These are phyloP conservation scores for Amiota mariae DNA, from an alignment of 2,888 invertebrate species.

Conservation along the genomic window DNA sequence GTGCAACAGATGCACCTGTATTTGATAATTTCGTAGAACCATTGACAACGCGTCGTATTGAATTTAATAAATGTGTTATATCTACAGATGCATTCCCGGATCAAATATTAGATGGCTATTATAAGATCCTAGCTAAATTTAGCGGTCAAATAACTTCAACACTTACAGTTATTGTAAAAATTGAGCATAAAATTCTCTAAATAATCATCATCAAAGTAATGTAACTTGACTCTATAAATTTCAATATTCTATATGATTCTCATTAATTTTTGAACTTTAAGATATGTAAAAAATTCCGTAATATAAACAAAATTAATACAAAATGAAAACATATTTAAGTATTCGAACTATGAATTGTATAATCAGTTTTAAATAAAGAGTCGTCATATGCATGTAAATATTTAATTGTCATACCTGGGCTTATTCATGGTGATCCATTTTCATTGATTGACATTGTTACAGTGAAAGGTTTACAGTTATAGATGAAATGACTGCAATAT, in stretches of 20 bases:
- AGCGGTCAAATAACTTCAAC: neutral
- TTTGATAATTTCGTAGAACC: neutral
- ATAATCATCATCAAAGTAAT: neutral
- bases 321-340: too few species aligned
- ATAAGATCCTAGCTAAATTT: conserved; percentile 7
- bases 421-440: too few species aligned
- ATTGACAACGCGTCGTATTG: conserved; percentile 1
- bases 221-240: too few species aligned
- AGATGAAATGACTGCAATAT: too few species aligned
- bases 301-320: too few species aligned
- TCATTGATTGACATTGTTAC: too few species aligned
- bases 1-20: neutral
- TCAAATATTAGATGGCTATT: conserved; percentile 1
- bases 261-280: too few species aligned
- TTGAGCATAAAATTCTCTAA: neutral
- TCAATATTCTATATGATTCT: neutral
- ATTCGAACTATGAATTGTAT: too few species aligned
- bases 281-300: neutral
- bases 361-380: too few species aligned
- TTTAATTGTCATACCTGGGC: too few species aligned
- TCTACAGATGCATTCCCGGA: conserved; percentile 13
- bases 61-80: conserved; percentile 12
- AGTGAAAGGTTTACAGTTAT: too few species aligned
- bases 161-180: conserved; percentile 1
- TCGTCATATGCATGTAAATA: too few species aligned